Base-by-base conservation (phyloP, 2,113 vertebrate genomes). In the Forbesichthys papilliferus region DNA sequence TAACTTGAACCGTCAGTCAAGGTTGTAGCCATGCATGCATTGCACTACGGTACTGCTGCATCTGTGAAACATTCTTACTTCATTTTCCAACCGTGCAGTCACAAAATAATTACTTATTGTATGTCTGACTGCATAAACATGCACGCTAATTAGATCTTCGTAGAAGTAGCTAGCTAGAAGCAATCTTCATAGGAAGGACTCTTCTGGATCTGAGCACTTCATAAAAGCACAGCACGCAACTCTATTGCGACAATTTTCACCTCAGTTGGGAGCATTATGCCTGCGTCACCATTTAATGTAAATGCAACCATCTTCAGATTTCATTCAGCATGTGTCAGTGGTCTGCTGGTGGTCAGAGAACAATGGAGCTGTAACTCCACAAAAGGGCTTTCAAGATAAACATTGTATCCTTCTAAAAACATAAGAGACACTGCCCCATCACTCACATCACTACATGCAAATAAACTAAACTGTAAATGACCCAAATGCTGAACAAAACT, bases 301-400 rank as follows among this genome's bases (percentile, higher is more conserved):
- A 83, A 75, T 79, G 73, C 42, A 11, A 72, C 73, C 81, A 61
- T 1, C 68, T 66, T 88, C 83, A 74, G 79, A 88, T 80, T 86
- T 90, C 84, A 84, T 90, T 91, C 88, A 84, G 85, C 87, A 87
- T 68, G 72, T 86, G 76, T 84, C 78, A 81, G 86, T 83, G 88
- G 90, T 91, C 87, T 92, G 91, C 91, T 92, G 91, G 89, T 92
- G 91, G 80, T 91, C 71, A 75, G 79, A 90, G 66, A 81, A 82
- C 86, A 69, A 52, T 53, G 84, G 84, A 86, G 80, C 71, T 67
- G 63, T 0, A 47, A 56, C 82, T 81, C 74, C 66, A 63, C 3
- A 12, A 16, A 84, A 73, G 53, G 69, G 66, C 34, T 61, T 85
- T 79, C 18, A 57, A 69, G 69, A 16, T 42, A 66, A 27, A 27